Base-by-base conservation (phyloP, 2,797 vertebrate species). In the Threskiornis aethiopicus region DNA sequence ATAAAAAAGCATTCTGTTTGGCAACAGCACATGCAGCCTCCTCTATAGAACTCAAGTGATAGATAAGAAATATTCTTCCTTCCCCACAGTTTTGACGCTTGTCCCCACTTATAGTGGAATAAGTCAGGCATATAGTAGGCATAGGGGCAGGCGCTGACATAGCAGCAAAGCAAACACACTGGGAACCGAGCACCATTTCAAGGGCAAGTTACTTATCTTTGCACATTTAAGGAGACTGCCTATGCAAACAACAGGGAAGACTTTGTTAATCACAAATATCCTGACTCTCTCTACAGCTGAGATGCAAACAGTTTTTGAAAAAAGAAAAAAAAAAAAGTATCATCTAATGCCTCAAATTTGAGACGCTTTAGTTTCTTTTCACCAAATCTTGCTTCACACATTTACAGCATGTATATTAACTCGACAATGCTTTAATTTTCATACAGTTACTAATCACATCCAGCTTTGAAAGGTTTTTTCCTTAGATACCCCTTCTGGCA, bases 11-110 rank as follows among this genome's bases (percentile, higher is more conserved):
- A 29, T 10, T 33, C 1, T 31, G 62, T 35, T 1, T 17, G 25
- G 20, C 17, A 89, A 69, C 11, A 81, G 25, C 9, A 52, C 5
- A 20, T 1, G 21, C 62, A 82, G 25, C 18, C 26, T 54, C 71
- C 61, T 64, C 37, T 59, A 13, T 0, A 69, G 18, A 35, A 44
- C 12, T 67, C 7, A n/a, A 33, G 5, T 10, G 13, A 65, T 0
- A 49, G 19, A 5, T 35, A 39, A 67, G 20, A 79, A 65, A 86
- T 1, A 1, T n/a, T 19, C 13, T 42, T 41, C 11, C 14, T 49
- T 71, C 6, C 26, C 20, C 35, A 71, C 2, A 51, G 29, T 33
- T 86, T n/a, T 55, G 22, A 54, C 14, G 39, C 7, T 0, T 70
- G 29, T 22, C 17, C 21, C 20, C 10, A 22, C 4, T 17, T 7